Percentiles rank a stretch among this genome's conserved stretches.
These are phyloP conservation scores for Labeo calbasu DNA, from an alignment of 2,797 vertebrate genomes.

Conservation along the genomic window DNA sequence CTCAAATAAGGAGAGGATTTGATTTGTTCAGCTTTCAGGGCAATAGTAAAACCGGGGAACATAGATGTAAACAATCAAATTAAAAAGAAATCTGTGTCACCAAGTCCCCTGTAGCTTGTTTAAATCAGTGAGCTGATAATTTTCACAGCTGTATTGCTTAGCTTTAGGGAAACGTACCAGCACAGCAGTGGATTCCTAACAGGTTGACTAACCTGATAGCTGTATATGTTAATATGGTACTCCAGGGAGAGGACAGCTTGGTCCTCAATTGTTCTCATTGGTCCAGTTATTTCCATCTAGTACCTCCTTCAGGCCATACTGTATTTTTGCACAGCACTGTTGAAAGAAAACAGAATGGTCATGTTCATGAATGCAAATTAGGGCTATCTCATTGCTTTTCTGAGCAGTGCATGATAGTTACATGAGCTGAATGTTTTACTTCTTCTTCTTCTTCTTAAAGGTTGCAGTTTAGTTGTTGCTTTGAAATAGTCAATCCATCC, in stretches of 20 bases:
- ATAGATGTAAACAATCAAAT: constrained; percentile 28
- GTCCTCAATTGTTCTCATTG: constrained; percentile 59
- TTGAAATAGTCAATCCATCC: neutral
- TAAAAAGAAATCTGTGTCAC: constrained; percentile 5
- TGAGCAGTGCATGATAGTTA: neutral
- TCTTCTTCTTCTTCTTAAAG: neutral
- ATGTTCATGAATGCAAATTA: neutral
- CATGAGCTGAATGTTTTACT: neutral
- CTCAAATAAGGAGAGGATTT: neutral
- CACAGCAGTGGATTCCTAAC: neutral
- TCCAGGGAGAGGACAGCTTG: constrained; percentile 67
- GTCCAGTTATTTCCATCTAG: constrained; percentile 62
- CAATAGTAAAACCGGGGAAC: neutral
- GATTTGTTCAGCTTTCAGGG: neutral
- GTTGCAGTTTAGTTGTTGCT: neutral
- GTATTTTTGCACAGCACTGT: neutral
- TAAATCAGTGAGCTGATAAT: neutral
- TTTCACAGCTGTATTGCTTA: constrained; percentile 18
- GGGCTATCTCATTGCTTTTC: neutral
- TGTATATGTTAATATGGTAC: constrained; percentile 70
- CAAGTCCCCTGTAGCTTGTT: constrained; percentile 7
- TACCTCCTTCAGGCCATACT: constrained; percentile 65
- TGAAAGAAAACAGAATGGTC: neutral
- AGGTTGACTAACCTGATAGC: constrained; percentile 64
- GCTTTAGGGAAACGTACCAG: constrained; percentile 8